Percentiles rank a stretch among this genome's conserved stretches.
Evolutionary conservation across 1,140 invertebrate genomes (phyloP).

Genomic region (Apis mellifera): DNA sequence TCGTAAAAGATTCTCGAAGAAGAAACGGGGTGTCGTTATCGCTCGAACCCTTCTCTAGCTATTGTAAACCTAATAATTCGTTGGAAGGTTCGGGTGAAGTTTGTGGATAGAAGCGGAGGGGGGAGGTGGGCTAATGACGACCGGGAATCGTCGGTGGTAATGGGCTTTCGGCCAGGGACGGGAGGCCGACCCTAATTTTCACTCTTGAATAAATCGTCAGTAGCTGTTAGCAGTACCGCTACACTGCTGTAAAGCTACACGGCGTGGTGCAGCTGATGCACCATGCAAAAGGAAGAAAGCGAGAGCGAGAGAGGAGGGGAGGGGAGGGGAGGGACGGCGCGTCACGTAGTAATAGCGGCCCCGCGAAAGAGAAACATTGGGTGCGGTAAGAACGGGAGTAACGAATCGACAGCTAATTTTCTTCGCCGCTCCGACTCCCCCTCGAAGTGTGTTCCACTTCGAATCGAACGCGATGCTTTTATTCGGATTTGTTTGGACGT

Average conservation of each 20-base stretch:
- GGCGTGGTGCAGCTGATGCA: slow-evolving; percentile 40
- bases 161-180: slow-evolving; percentile 16
- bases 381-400: slow-evolving; percentile 29
- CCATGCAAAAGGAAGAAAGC: slow-evolving; percentile 24
- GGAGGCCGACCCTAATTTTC: slow-evolving; percentile 45
- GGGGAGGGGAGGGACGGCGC: neutral
- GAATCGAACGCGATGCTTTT: neutral
- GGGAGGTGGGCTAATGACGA: slow-evolving; percentile 11
- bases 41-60: too few species aligned
- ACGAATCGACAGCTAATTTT: slow-evolving; percentile 36
- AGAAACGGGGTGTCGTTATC: too few species aligned
- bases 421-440: neutral
- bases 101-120: neutral
- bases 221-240: slow-evolving; percentile 48
- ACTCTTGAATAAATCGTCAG: slow-evolving; percentile 53
- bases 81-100: neutral
- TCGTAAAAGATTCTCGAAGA: too few species aligned
- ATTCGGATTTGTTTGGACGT: neutral
- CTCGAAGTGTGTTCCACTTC: neutral
- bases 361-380: slow-evolving; percentile 42
- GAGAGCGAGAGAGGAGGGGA: neutral
- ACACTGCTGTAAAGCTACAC: slow-evolving; percentile 20
- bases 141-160: slow-evolving; percentile 34
- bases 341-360: neutral
- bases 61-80: too few species aligned